Evolutionary conservation across 2,888 invertebrate genomes (phyloP), one percentile per base, ranked within the genome.

Genomic region (Eupithecia tripunctaria): DNA sequence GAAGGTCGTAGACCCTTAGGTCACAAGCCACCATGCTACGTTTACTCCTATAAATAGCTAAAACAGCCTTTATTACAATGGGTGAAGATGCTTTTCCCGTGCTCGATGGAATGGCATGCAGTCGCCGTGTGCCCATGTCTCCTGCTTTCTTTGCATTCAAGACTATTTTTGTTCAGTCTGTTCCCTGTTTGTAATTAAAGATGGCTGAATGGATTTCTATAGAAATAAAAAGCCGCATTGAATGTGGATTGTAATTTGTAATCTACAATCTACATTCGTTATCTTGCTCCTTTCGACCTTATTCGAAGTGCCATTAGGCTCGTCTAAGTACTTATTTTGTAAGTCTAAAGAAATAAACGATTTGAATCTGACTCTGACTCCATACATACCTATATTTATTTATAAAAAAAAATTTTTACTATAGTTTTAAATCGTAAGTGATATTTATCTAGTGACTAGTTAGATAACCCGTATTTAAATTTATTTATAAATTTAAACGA

Each of bases 1-100:
- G 87, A 88, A 86, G 92, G 92, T 92, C 93, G 90, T 87, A 87
- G 92, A 91, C 92, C 91, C 87, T 85, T 83, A 86, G 92, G 91
- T 91, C 90, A 90, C 86, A 86, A 84, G 83, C 86, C 85, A 86
- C 85, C 84, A 87, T 80, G 78, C 85, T 82, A 81, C 84, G 81
- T 81, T 71, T 62, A 60, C 78, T 74, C 79, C 78, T 73, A 67
- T 71, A 74, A 79, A 79, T 73, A 76, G 79, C 80, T 75, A 81
- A 81, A 82, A 79, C 80, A 78, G 74, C 71, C 82, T 81, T 84
- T 85, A 76, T 73, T 66, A 60, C 71, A 59, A 75, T n/a, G 75
- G 8, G 69, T 74, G 81, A 84, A 77, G 80, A 80, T 67, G 62
- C 73, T 70, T 77, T 79, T 74, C 68, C 70, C 68, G 74, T 73